Evolutionary conservation across 2,888 invertebrate genomes (phyloP), one percentile per base, ranked within the genome.

Genomic region (Neoaliturus tenellus): DNA sequence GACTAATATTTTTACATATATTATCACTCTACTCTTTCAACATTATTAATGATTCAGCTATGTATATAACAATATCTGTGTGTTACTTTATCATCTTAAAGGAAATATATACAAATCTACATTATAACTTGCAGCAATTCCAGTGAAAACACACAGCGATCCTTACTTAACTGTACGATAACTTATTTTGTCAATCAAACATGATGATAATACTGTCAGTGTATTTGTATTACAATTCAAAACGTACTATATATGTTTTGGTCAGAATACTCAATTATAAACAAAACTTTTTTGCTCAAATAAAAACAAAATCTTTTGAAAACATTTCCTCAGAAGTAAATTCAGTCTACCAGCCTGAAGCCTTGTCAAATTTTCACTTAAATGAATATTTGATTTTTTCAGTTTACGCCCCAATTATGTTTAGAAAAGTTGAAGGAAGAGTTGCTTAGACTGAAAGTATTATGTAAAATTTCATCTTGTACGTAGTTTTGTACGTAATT

Each of bases 401-500:
- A 62, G 62, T 62, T 62, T 62, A n/a, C 20, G 62, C 14, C 62
- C n/a, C n/a, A n/a, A n/a, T n/a, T 62, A 62, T 28, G 31, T 62
- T 28, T 1, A 62, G 31, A 55, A 62, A 62, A 62, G 5, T n/a
- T n/a, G 25, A n/a, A 62, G 25, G 23, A 55, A 55, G 10, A 2
- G 23, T 23, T 23, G 55, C 48, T n/a, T 55, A 55, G 62, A 28
- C 62, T 62, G 28, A 62, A 62, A 25, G 28, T 62, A 62, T 62
- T 62, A 62, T 28, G 28, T 62, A 28, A 28, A 62, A 62, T 28
- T 62, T 62, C 5, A 25, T 28, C 17, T 62, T 62, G 62, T 62
- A 62, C 62, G 62, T 62, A 62, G 62, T 62, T 62, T 62, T 62
- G 62, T 62, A 62, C 62, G 62, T 62, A 62, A 28, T 62, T 62